Conservation (phyloP, 2,113 vertebrate species). For the Aegotheles bennettii region DNA sequence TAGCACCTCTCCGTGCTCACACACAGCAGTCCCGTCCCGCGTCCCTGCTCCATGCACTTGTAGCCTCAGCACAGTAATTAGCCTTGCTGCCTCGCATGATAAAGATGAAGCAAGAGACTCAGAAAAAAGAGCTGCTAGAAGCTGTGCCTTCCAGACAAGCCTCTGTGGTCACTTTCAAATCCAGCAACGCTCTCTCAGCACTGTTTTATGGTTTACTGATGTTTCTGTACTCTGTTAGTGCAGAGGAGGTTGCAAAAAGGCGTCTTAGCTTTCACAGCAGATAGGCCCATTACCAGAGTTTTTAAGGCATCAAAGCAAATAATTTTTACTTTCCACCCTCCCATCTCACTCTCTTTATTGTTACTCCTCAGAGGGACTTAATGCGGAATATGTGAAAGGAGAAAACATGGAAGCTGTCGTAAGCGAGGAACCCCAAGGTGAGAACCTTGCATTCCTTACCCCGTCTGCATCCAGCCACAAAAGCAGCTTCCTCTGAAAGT, state of each 20-base stretch:
- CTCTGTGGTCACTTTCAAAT: neutral
- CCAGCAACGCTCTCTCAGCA: neutral
- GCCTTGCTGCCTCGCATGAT: neutral
- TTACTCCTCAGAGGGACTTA: conserved; percentile 85
- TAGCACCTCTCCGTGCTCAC: neutral
- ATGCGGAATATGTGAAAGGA: conserved; percentile 84
- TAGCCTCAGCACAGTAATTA: neutral
- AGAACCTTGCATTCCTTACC: conserved; percentile 3
- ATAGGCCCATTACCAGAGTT: neutral
- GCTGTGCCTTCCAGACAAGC: neutral
- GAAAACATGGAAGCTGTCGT: conserved; percentile 88
- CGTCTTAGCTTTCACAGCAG: neutral
- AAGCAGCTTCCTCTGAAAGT: neutral
- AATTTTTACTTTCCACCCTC: neutral
- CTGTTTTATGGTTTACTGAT: neutral
- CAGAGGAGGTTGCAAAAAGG: neutral
- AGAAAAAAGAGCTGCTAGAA: neutral
- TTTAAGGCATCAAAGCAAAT: neutral
- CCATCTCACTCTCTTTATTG: conserved; percentile 4
- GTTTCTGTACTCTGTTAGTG: neutral
- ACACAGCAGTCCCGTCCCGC: neutral
- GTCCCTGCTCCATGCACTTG: accelerated
- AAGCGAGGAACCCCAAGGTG: conserved; percentile 91
- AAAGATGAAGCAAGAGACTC: neutral
- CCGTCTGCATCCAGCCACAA: neutral